Percentiles rank a stretch among this genome's conserved stretches.
phyloP scores from a whole-genome alignment of 2,797 vertebrate genomes.

The Myotis daubentonii region DNA sequence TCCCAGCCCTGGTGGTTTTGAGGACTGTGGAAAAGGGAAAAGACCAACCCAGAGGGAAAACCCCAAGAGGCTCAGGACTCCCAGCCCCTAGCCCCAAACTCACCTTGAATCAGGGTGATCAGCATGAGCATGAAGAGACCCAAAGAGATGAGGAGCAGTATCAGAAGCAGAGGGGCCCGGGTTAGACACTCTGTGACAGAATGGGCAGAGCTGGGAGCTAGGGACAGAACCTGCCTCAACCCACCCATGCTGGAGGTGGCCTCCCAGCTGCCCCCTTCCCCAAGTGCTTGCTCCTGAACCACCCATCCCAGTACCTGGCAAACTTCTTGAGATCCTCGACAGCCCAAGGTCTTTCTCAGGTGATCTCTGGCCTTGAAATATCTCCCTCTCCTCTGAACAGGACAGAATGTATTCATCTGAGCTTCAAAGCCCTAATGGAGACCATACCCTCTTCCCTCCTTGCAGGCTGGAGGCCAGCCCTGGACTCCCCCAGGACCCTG shows the following conservation, averaged over 20 bases:
- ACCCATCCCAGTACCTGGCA: neutral
- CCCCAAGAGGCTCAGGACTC: neutral
- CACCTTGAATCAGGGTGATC: conserved; percentile 53
- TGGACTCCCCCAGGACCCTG: neutral
- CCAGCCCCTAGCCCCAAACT: neutral
- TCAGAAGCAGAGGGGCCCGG: neutral
- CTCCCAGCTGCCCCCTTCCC: neutral
- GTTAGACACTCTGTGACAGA: conserved; percentile 2
- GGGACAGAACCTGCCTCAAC: neutral
- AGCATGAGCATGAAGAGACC: conserved; percentile 42
- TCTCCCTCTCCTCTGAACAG: conserved; percentile 14
- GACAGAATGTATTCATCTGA: conserved; percentile 8
- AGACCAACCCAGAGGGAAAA: neutral
- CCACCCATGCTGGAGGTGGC: neutral
- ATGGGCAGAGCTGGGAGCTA: neutral
- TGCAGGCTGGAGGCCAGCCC: neutral
- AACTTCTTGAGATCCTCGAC: neutral
- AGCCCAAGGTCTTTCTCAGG: neutral
- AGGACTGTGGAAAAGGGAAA: neutral
- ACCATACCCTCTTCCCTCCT: neutral
- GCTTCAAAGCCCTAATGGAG: neutral
- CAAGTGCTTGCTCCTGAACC: neutral
- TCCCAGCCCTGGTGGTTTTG: neutral
- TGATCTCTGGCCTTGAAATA: neutral
- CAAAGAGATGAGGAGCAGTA: neutral